Base-by-base conservation (phyloP, 2,797 vertebrate species). In the Platyrinchus mystaceus region DNA sequence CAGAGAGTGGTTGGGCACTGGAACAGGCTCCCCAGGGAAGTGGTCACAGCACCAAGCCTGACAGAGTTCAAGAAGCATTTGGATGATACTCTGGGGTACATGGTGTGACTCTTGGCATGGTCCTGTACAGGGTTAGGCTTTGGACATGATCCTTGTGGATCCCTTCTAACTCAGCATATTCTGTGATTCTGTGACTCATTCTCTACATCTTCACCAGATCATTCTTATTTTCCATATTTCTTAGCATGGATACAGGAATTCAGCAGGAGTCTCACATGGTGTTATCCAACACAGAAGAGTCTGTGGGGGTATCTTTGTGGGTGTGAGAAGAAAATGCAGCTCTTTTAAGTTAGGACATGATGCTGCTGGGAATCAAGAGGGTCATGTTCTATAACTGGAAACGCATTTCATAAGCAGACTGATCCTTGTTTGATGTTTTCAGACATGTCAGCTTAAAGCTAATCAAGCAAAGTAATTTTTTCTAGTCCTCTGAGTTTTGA, bases 401-500 rank as follows among this genome's bases (percentile, higher is more conserved):
- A 78, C 64, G 95, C 89, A 47, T 95, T 95, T 94, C 60, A 84
- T 81, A 93, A 71, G 68, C 64, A 94, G 36, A 52, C 80, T 94
- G 87, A 39, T 41, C 47, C 39, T 90, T 84, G 37, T 84, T 83
- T 93, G 93, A 89, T 87, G 75, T 76, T 94, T 92, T 88, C 82
- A 92, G 93, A 89, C 49, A 84, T 81, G 66, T 36, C 68, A 93
- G 58, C 71, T 94, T 92, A 93, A 96, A 96, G 34, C 8, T 90
- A 93, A 96, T 96, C 85, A 95, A 69, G 41, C 70, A 96, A 95
- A 91, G 34, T 67, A 91, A 68, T 93, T 92, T 94, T 77, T 95
- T 95, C 59, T 90, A 94, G 77, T 94, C 84, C 74, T 96, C 70
- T 91, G 71, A 92, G 93, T 95, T 97, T 90, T 89, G 73, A 96